These are phyloP conservation scores for Acanthornis magna DNA, from an alignment of 2,797 vertebrate genomes.

Conservation along the genomic window DNA sequence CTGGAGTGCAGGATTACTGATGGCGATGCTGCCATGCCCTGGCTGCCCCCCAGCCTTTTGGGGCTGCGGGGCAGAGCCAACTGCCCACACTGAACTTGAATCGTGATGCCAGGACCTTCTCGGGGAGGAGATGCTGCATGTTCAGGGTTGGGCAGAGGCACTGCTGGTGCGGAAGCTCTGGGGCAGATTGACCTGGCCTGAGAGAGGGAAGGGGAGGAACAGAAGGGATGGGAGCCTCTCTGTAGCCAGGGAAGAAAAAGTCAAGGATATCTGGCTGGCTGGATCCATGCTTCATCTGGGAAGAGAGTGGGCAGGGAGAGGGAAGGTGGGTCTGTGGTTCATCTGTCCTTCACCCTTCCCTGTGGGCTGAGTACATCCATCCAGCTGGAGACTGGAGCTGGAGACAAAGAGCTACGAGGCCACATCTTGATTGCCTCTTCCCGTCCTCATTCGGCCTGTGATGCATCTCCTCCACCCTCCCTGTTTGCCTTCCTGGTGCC, in stretches of 20 bases:
- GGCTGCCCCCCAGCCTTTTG: not conserved
- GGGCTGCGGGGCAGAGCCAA: not conserved
- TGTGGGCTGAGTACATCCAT: not conserved
- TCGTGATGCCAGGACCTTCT: not conserved
- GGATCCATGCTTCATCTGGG: not conserved
- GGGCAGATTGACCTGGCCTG: not conserved
- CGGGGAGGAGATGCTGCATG: not conserved
- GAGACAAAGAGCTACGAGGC: not conserved
- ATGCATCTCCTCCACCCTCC: not conserved
- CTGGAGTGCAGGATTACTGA: not conserved
- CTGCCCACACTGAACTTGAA: not conserved
- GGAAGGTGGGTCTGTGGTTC: not conserved
- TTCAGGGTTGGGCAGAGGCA: not conserved
- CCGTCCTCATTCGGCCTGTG: rapidly evolving
- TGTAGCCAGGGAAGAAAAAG: conserved; percentile 14
- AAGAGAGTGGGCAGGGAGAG: not conserved
- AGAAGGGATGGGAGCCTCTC: not conserved
- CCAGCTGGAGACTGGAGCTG: not conserved
- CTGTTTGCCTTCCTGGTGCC: rapidly evolving
- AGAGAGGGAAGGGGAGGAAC: not conserved
- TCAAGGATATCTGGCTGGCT: not conserved
- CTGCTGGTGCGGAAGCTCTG: not conserved
- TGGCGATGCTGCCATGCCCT: not conserved
- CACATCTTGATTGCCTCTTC: not conserved
- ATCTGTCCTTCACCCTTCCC: not conserved